phyloP scores from a whole-genome alignment of 2,888 invertebrate genomes.

The Leucoptera coffeella region DNA sequence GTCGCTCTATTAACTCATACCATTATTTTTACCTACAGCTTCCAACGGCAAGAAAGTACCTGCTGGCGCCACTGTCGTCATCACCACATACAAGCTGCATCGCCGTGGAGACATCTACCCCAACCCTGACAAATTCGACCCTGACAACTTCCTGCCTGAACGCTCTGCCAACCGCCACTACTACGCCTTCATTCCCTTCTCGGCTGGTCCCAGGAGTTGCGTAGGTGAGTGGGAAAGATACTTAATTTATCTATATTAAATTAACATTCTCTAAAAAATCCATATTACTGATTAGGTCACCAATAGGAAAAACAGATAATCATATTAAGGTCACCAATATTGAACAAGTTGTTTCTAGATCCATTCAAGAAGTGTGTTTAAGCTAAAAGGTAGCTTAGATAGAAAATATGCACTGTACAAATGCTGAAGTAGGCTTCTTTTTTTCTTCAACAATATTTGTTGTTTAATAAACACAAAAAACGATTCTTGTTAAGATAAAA shows the following conservation, averaged over 20 bases:
- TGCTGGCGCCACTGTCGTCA: constrained; percentile 60
- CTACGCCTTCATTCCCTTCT: constrained; percentile 77
- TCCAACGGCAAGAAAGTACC: constrained; percentile 63
- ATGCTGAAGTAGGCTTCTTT: too few relatives aligned
- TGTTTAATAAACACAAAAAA: too few relatives aligned
- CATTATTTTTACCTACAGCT: constrained; percentile 20
- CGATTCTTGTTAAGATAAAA: too few relatives aligned
- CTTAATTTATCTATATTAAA: constrained; percentile 1
- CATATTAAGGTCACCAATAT: too few relatives aligned
- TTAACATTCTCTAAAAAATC: constrained; percentile 4
- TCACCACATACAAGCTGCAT: constrained; percentile 64
- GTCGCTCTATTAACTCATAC: neutral
- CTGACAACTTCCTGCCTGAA: constrained; percentile 81
- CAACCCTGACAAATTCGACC: constrained; percentile 72
- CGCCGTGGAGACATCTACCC: constrained; percentile 66
- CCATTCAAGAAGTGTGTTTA: too few relatives aligned
- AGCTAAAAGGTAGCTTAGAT: too few relatives aligned
- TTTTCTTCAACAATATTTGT: too few relatives aligned
- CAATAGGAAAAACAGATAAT: too few relatives aligned
- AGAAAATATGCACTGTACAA: too few relatives aligned
- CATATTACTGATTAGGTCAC: too few relatives aligned
- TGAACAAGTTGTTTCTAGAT: too few relatives aligned
- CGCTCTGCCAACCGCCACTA: constrained; percentile 71
- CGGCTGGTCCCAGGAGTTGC: constrained; percentile 76
- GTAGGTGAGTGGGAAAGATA: constrained; percentile 59